Conservation (phyloP, 2,888 invertebrate species). For the Noctua janthina region DNA sequence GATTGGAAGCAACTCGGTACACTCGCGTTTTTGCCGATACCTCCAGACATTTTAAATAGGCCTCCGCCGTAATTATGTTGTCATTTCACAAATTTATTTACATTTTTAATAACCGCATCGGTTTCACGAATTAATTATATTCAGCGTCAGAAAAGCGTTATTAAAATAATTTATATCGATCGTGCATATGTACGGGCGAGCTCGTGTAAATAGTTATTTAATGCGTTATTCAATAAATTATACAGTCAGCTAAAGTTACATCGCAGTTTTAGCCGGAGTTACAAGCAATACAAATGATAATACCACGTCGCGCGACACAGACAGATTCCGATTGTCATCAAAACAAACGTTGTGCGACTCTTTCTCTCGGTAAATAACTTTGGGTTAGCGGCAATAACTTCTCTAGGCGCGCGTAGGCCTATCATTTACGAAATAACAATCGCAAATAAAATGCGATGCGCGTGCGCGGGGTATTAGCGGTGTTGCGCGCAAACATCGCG, state of each 20-base stretch:
- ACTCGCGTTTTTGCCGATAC: slow-evolving; percentile 72
- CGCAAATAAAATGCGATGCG: slow-evolving; percentile 82
- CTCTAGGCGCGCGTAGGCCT: slow-evolving; percentile 81
- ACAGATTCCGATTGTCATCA: slow-evolving; percentile 87
- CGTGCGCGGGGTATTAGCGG: slow-evolving; percentile 80
- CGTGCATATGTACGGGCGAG: slow-evolving; percentile 56
- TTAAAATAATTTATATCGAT: slow-evolving; percentile 69
- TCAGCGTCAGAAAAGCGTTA: slow-evolving; percentile 68
- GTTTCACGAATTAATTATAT: slow-evolving; percentile 76
- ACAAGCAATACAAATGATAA: slow-evolving; percentile 83
- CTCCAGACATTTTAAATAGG: slow-evolving; percentile 76
- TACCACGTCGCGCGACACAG: slow-evolving; percentile 80
- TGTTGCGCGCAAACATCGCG: slow-evolving; percentile 81
- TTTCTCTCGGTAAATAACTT: slow-evolving; percentile 81
- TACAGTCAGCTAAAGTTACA: slow-evolving; percentile 74
- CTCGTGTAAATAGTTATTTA: slow-evolving; percentile 70
- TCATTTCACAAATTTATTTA: slow-evolving; percentile 82
- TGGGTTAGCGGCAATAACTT: slow-evolving; percentile 81
- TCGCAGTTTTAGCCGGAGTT: slow-evolving; percentile 72
- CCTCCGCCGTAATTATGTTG: slow-evolving; percentile 81
- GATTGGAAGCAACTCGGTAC: slow-evolving; percentile 70
- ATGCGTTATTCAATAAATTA: slow-evolving; percentile 77
- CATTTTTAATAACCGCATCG: slow-evolving; percentile 81
- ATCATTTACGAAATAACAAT: slow-evolving; percentile 88
- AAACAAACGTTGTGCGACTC: slow-evolving; percentile 81